Evolutionary conservation across 2,888 invertebrate species (phyloP), one percentile per base, ranked within the genome.

Genomic region (Chrysodeixis includens): DNA sequence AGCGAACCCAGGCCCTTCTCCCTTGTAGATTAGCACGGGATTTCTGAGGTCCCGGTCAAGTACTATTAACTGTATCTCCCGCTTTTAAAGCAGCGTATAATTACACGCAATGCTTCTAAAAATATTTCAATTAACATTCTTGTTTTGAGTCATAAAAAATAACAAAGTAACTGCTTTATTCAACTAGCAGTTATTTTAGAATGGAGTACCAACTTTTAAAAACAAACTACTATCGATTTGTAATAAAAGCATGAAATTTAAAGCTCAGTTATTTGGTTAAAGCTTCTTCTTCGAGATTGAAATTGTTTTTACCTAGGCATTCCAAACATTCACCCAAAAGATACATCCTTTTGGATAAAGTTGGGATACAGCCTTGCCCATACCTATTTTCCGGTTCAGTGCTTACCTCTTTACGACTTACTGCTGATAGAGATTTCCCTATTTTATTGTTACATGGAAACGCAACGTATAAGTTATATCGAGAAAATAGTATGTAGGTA

Each of bases 11-110:
- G 73, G 76, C 78, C 83, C 83, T 78, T 82, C 84, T 74, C 83
- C 66, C 78, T 79, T 59, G 74, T 82, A 88, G 87, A 89, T 87
- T 86, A 83, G 78, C 74, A 77, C 74, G 75, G 82, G 74, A 76
- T 82, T 71, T 76, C 79, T 77, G 62, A 83, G 83, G 66, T 76
- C 78, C 76, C 81, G 73, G 75, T 81, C 83, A 85, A 86, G 84
- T 83, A 79, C 79, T 76, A 74, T 71, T 74, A 76, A 66, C n/a
- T 40, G 78, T 79, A 83, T 84, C 82, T 84, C 79, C 84, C 76
- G 81, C 76, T 74, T 81, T 82, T 74, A 68, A 79, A 85, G 85
- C 82, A 80, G 81, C 73, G 66, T 4, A 12, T 53, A 53, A 9
- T 22, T 51, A 26, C 46, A 46, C 18, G 18, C 14, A 35, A 14